phyloP scores from a whole-genome alignment of 2,888 invertebrate genomes.

The Lithophane leautieri region DNA sequence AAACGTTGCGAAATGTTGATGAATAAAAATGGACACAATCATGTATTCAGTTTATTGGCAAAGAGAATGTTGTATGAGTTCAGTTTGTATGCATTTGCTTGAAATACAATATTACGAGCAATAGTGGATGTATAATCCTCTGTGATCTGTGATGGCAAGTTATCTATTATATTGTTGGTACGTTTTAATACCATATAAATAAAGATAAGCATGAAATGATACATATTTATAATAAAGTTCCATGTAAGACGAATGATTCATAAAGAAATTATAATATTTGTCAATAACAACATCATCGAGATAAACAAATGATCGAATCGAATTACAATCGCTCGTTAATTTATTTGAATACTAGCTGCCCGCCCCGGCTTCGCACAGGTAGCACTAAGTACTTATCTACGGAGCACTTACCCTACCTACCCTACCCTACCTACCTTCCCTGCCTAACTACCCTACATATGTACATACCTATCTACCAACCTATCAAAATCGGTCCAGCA shows the following conservation, averaged over 20 bases:
- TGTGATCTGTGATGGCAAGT: background rate
- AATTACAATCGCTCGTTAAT: slow-evolving; percentile 15
- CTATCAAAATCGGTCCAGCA: too few relatives aligned
- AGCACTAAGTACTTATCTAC: too few relatives aligned
- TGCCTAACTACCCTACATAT: too few relatives aligned
- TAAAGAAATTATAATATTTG: background rate
- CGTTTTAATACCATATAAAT: background rate
- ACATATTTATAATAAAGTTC: background rate
- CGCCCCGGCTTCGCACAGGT: too few relatives aligned
- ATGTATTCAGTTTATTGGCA: background rate
- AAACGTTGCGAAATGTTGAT: background rate
- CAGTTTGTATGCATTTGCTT: background rate
- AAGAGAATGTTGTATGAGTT: background rate
- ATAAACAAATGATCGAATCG: slow-evolving; percentile 17
- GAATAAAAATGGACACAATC: background rate
- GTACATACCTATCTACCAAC: too few relatives aligned
- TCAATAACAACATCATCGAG: slow-evolving; percentile 5
- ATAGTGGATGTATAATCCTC: background rate
- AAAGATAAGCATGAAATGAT: background rate
- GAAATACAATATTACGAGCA: background rate
- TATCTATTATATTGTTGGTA: background rate
- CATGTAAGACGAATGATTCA: background rate
- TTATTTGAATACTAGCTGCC: slow-evolving; percentile 19
- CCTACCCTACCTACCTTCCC: too few relatives aligned
- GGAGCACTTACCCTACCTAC: too few relatives aligned